phyloP scores from a whole-genome alignment of 2,797 vertebrate species.

The Syngnathus acus region DNA sequence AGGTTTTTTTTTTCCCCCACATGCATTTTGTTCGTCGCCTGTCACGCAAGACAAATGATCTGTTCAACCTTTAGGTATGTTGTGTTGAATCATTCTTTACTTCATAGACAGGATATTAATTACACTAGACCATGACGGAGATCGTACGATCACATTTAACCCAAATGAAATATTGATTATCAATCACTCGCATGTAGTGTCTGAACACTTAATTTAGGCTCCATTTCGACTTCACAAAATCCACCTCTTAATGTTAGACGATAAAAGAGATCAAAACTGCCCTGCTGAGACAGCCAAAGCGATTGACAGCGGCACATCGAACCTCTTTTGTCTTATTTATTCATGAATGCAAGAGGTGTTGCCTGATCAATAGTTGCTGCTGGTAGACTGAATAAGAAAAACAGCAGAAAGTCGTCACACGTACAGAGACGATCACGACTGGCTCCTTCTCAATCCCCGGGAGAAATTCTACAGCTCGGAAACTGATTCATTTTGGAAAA shows the following conservation, averaged over 20 bases:
- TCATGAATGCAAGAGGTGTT: neutral
- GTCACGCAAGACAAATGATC: neutral
- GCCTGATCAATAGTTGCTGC: slow-evolving; percentile 7
- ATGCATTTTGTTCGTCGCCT: neutral
- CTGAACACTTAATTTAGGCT: neutral
- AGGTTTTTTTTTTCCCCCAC: neutral
- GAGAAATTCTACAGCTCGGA: slow-evolving; percentile 5
- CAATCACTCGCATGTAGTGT: neutral
- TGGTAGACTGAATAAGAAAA: neutral
- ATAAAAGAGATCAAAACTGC: neutral
- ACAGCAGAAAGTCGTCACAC: neutral
- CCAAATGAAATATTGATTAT: neutral
- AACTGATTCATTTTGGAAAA: slow-evolving; percentile 14
- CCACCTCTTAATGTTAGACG: neutral
- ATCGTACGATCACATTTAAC: neutral
- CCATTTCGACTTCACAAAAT: neutral
- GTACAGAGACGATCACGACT: neutral
- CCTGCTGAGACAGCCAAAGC: neutral
- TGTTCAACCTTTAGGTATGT: slow-evolving; percentile 2
- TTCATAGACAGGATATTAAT: neutral
- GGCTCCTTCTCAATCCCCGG: neutral
- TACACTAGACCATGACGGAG: neutral
- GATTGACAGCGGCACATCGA: too few relatives aligned
- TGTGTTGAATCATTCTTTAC: too few relatives aligned
- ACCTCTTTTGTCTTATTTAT: neutral